These are phyloP conservation scores for Julus scandinavius DNA, from an alignment of 2,888 invertebrate genomes.

Conservation along the genomic window DNA sequence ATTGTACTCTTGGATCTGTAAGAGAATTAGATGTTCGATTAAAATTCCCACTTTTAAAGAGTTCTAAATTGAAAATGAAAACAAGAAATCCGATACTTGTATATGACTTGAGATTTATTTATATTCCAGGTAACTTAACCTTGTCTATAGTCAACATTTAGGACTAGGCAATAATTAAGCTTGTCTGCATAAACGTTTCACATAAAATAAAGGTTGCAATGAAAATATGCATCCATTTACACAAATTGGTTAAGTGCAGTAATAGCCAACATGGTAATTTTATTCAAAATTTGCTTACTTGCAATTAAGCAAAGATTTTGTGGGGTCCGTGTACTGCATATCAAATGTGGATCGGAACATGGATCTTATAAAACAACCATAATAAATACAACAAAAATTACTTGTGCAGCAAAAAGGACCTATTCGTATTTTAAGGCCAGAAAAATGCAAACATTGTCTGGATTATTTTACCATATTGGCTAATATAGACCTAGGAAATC, in stretches of 20 bases:
- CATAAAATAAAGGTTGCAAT: conserved; percentile 14
- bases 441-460: conserved; percentile 20
- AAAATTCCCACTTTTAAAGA: no score
- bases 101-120: background rate
- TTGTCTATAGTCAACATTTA: conserved; percentile 21
- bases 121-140: conserved; percentile 27
- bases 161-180: conserved; percentile 27
- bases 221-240: conserved; percentile 33
- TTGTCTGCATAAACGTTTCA: conserved; percentile 12
- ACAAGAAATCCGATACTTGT: background rate
- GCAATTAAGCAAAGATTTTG: background rate
- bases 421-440: background rate
- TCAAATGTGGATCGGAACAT: background rate
- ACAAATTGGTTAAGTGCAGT: background rate
- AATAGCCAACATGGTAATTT: background rate
- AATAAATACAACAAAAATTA: conserved; percentile 5
- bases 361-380: conserved; percentile 5
- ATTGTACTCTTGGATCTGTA: no score
- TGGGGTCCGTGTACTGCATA: background rate
- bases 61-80: background rate
- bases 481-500: background rate
- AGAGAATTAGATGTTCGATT: no score
- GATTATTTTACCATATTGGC: background rate
- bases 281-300: background rate
- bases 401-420: background rate